These are phyloP conservation scores for Sebastolobus alascanus DNA, from an alignment of 2,797 vertebrate species.

Conservation along the genomic window DNA sequence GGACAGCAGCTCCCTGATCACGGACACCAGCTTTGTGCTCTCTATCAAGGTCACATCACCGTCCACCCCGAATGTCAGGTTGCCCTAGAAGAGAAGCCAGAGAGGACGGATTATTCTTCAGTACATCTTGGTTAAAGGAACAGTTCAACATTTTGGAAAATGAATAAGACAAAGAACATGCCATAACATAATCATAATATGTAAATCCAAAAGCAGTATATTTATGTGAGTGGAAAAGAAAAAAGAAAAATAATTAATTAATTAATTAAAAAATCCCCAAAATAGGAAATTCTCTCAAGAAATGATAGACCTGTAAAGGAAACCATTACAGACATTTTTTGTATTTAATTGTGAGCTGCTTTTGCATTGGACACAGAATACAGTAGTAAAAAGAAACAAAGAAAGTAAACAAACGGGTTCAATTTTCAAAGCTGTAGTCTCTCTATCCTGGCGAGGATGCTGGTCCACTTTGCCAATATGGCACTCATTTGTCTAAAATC, in stretches of 20 bases:
- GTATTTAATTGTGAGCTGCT: not conserved
- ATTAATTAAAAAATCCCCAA: not conserved
- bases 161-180: too few relatives aligned
- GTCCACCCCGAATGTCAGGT: constrained; percentile 92
- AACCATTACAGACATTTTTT: not conserved
- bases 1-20: constrained; percentile 90
- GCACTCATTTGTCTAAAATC: not conserved
- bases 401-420: not conserved
- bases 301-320: not conserved
- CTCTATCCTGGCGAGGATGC: not conserved
- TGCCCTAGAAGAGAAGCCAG: constrained; percentile 85
- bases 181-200: too few relatives aligned
- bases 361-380: too few relatives aligned
- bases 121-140: not conserved
- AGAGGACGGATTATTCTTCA: not conserved
- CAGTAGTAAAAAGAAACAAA: not conserved
- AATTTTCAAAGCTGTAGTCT: not conserved
- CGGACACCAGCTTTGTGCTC: constrained; percentile 87
- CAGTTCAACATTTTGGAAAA: too few relatives aligned
- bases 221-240: too few relatives aligned
- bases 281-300: not conserved
- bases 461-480: not conserved
- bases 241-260: too few relatives aligned
- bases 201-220: too few relatives aligned
- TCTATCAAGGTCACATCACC: constrained; percentile 93